phyloP scores from a whole-genome alignment of 2,797 vertebrate genomes.

The Austrolebias charrua region DNA sequence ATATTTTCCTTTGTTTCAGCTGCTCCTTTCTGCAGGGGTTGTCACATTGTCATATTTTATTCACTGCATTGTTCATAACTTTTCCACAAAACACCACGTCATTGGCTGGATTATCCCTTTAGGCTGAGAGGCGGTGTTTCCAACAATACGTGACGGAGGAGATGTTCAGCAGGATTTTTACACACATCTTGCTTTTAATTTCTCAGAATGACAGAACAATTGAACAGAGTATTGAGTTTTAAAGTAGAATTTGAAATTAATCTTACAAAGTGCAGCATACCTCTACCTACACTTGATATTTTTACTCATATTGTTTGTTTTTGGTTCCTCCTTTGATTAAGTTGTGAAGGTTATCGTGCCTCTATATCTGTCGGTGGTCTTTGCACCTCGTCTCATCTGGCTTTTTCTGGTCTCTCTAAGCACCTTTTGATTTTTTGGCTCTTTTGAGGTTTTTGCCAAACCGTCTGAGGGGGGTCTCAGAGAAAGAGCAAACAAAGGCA shows the following conservation, averaged over 20 bases:
- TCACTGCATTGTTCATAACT: too few relatives aligned
- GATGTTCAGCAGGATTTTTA: neutral
- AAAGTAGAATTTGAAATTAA: neutral
- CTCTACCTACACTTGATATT: constrained; percentile 9
- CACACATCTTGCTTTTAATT: neutral
- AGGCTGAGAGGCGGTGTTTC: too few relatives aligned
- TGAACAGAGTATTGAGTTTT: too few relatives aligned
- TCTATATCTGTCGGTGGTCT: constrained; percentile 36
- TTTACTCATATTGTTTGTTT: constrained; percentile 12
- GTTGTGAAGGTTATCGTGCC: constrained; percentile 39
- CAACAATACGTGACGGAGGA: too few relatives aligned
- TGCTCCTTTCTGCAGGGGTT: too few relatives aligned
- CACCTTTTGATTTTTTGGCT: constrained; percentile 62
- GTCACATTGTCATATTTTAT: too few relatives aligned
- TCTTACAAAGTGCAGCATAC: neutral
- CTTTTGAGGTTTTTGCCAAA: constrained; percentile 64
- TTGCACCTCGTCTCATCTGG: constrained; percentile 48
- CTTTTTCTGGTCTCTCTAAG: constrained; percentile 44
- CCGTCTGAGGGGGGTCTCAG: constrained; percentile 64
- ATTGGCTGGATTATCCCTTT: too few relatives aligned
- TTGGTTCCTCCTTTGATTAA: constrained; percentile 29
- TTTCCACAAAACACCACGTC: too few relatives aligned
- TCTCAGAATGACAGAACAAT: too few relatives aligned
- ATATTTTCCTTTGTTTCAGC: too few relatives aligned
- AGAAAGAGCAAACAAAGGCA: constrained; percentile 68